A percentile compares a stretch with the other conserved stretches of the same genome.
Evolutionary conservation across 2,888 invertebrate genomes (phyloP).

Genomic region (Dryobota labecula): DNA sequence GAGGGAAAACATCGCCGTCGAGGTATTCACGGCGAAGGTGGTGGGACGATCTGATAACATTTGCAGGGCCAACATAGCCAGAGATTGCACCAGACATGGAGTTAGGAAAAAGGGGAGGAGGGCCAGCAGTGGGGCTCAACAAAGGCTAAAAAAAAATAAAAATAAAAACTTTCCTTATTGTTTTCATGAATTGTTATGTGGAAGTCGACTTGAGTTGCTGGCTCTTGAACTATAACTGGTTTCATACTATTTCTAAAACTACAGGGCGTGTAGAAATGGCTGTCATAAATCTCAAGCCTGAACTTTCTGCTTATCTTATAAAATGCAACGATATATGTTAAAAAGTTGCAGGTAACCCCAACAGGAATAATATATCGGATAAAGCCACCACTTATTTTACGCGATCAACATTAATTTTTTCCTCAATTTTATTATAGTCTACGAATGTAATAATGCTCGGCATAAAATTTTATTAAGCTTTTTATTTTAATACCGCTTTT

Average conservation of each 20-base stretch:
- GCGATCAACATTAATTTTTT: conserved; percentile 26
- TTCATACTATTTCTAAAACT: conserved; percentile 55
- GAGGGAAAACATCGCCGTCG: no score
- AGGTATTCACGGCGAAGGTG: no score
- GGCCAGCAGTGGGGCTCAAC: no score
- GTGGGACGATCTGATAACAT: no score
- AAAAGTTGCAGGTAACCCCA: conserved; percentile 57
- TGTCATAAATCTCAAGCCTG: conserved; percentile 50
- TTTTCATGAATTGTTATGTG: not conserved
- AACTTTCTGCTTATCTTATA: conserved; percentile 60
- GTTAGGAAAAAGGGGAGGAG: no score
- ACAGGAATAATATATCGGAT: conserved; percentile 48
- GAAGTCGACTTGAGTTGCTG: not conserved
- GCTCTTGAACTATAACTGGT: conserved; percentile 43
- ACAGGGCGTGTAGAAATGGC: conserved; percentile 54
- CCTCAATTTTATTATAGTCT: conserved; percentile 39
- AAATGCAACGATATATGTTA: conserved; percentile 61
- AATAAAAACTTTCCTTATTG: not conserved
- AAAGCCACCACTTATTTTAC: conserved; percentile 34
- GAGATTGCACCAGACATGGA: no score
- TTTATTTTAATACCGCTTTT: conserved; percentile 49
- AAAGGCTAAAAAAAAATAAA: no score
- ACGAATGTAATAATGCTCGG: conserved; percentile 42
- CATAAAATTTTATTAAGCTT: conserved; percentile 47
- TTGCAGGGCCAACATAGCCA: no score